Conservation (phyloP, 2,797 vertebrate genomes). For the Coccyzus lansbergi region DNA sequence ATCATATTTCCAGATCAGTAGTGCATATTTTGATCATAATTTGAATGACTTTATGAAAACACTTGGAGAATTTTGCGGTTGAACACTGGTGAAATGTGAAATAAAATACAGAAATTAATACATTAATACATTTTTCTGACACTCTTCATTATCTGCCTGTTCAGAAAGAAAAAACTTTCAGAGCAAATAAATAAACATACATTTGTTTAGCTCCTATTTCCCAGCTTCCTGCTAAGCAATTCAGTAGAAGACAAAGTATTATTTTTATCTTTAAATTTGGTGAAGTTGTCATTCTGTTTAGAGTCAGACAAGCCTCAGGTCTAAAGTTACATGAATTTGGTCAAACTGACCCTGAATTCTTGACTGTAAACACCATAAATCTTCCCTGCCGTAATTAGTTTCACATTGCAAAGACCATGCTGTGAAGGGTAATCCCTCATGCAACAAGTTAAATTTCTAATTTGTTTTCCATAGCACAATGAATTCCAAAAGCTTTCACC, state of each 20-base stretch:
- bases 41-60: not conserved
- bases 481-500: slow-evolving; percentile 72
- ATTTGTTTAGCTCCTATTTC: not conserved
- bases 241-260: not conserved
- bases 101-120: slow-evolving; percentile 19
- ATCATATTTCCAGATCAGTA: not conserved
- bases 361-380: slow-evolving; percentile 73
- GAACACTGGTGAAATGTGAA: not conserved
- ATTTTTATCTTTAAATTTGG: slow-evolving; percentile 36
- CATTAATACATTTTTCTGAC: not conserved
- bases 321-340: slow-evolving; percentile 65
- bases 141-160: not conserved
- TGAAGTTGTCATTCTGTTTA: not conserved
- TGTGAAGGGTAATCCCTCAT: slow-evolving; percentile 73
- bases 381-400: slow-evolving; percentile 70
- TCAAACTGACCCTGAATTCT: slow-evolving; percentile 74
- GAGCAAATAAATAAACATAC: not conserved
- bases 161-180: not conserved
- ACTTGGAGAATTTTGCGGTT: not conserved
- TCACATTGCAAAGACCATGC: slow-evolving; percentile 67
- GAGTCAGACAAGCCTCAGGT: slow-evolving; percentile 41
- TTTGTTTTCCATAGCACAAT: slow-evolving; percentile 68
- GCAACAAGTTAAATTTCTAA: slow-evolving; percentile 71
- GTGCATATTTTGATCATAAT: not conserved
- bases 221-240: not conserved